A percentile compares a stretch with the other conserved stretches of the same genome.
phyloP scores from a whole-genome alignment of 1,140 invertebrate species.

The Drosophila grimshawi region DNA sequence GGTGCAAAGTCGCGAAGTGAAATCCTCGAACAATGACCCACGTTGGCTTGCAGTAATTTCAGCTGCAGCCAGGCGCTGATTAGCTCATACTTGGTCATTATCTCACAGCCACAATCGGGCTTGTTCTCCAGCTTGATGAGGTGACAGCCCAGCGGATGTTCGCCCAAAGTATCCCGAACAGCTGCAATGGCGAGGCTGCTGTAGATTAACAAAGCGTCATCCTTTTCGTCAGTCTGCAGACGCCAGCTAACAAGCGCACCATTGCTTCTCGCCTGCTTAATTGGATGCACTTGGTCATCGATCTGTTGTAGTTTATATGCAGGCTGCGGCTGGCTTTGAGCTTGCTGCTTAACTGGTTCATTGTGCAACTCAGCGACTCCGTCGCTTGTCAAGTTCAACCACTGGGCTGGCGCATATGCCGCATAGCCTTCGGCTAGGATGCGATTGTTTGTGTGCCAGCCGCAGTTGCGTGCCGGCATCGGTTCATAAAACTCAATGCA shows the following conservation, averaged over 20 bases:
- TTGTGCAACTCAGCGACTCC: not conserved
- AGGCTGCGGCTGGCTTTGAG: not conserved
- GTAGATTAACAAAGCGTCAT: conserved; percentile 40
- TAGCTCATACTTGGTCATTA: conserved; percentile 75
- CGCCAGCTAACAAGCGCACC: conserved; percentile 54
- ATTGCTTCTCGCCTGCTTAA: conserved; percentile 24
- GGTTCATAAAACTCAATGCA: conserved; percentile 62
- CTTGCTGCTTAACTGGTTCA: not conserved
- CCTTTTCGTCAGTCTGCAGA: conserved; percentile 5
- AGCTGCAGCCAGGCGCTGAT: conserved; percentile 69
- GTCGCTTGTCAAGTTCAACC: conserved; percentile 36
- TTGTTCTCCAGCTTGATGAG: conserved; percentile 72
- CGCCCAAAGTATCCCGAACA: conserved; percentile 14
- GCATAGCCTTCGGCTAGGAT: conserved; percentile 46
- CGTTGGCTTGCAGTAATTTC: conserved; percentile 43
- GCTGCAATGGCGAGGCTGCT: conserved; percentile 51
- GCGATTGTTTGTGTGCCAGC: conserved; percentile 67
- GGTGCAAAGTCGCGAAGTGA: conserved; percentile 47
- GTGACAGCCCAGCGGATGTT: conserved; percentile 50
- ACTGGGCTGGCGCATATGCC: conserved; percentile 40
- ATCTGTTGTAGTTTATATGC: conserved; percentile 35
- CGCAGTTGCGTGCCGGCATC: conserved; percentile 56
- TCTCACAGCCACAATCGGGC: conserved; percentile 73
- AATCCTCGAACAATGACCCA: conserved; percentile 54
- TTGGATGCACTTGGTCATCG: conserved; percentile 10